Base-by-base conservation (phyloP, 64 coral and sea anemone species). In the Montipora efflorescens region DNA sequence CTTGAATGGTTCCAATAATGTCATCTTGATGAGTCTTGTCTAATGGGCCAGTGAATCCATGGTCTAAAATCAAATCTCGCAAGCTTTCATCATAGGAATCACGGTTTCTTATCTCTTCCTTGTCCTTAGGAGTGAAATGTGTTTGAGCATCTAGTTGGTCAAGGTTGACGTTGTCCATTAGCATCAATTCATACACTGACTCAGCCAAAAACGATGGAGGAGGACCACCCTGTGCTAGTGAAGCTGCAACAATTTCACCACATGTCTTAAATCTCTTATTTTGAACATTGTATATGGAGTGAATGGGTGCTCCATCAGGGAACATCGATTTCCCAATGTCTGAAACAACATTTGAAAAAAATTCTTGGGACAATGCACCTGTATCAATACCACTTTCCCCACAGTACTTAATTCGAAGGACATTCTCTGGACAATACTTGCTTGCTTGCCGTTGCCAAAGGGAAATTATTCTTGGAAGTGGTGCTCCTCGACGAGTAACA, bases 321-420 rank as follows among this genome's bases (percentile, higher is more conserved):
- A 96, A 96, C 62, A 90, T 93, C n/a, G 48, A 93, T 93, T 93
- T 93, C 52, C 78, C 87, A 79, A 93, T 93, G 58, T 96, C 87
- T 15, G 49, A 52, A 90, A 96, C 83, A n/a, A 89, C 87, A 96
- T 23, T 83, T 78, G 90, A 67, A 48, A 96, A 96, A 96, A 96
- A 93, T 79, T 96, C 79, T 67, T 87, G 91, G 64, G 91, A 91
- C 95, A 96, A 74, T 76, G 95, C 95, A 59, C 95, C 95, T 61
- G 81, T 80, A 71, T 93, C 90, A 74, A 96, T 96, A 62, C 95
- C 95, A 80, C 86, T 91, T 84, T 96, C 90, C 52, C 90, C 95
- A 79, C 92, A 86, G 71, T 90, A 93, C 66, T 96, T 84, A 52
- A 96, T 80, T 76, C 90, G 43, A 55, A 66, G 67, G 86, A 93